Percentiles rank a stretch among this genome's conserved stretches.
These are phyloP conservation scores for Phocoena sinus DNA, from an alignment of 2,113 vertebrate species.

Conservation along the genomic window DNA sequence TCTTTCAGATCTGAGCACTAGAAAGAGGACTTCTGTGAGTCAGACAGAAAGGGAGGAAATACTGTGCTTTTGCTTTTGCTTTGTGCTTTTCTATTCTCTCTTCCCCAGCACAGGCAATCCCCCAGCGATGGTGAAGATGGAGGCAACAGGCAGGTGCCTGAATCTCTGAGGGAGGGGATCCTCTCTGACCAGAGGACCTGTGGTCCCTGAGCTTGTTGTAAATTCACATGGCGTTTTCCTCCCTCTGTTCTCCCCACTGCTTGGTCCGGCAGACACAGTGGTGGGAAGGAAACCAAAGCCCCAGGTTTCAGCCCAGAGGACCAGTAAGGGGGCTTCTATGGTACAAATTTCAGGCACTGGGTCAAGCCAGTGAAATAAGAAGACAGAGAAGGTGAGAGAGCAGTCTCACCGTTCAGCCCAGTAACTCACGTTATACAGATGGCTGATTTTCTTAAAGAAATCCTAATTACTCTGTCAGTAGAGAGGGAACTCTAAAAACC, in stretches of 20 bases:
- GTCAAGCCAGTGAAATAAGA: not conserved
- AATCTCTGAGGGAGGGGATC: not conserved
- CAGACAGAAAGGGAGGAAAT: not conserved
- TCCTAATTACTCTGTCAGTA: not conserved
- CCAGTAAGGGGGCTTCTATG: not conserved
- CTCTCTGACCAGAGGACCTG: not conserved
- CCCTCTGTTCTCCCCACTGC: not conserved
- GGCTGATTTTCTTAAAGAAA: not conserved
- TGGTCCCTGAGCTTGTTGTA: not conserved
- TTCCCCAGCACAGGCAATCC: not conserved
- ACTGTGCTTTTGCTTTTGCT: not conserved
- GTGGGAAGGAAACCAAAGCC: not conserved
- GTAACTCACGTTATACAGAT: not conserved
- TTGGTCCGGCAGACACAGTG: not conserved
- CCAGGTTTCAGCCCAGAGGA: not conserved
- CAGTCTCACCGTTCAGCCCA: not conserved
- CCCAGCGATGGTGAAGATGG: not conserved
- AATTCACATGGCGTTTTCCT: not conserved
- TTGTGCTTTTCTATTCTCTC: not conserved
- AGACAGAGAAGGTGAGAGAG: not conserved
- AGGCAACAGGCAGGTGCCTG: not conserved
- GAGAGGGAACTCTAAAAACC: not conserved
- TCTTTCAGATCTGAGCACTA: not conserved
- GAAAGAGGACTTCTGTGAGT: not conserved
- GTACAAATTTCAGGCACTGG: not conserved